These are phyloP conservation scores for Philhelius pedissequus DNA, from an alignment of 2,888 invertebrate species.

Conservation along the genomic window DNA sequence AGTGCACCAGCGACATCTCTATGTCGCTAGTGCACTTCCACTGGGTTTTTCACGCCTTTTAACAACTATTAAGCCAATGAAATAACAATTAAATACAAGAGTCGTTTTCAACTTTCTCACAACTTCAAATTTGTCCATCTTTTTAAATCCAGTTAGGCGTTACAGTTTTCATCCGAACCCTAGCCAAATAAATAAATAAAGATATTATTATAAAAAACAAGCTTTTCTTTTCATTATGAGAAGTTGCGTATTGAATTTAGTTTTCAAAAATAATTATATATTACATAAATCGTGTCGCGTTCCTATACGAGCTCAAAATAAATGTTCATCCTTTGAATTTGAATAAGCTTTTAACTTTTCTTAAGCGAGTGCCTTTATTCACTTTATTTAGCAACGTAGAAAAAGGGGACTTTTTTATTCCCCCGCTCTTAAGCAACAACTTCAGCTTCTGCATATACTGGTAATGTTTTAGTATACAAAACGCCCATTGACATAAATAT, in stretches of 20 bases:
- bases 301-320: background rate
- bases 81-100: too few relatives aligned
- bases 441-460: slow-evolving; percentile 1
- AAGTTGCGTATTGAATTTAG: background rate
- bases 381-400: background rate
- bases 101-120: background rate
- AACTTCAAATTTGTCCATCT: background rate
- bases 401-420: background rate
- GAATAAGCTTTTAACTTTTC: slow-evolving; percentile 23
- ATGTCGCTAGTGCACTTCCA: too few relatives aligned
- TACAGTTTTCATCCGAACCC: background rate
- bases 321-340: slow-evolving; percentile 22
- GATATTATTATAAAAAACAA: background rate
- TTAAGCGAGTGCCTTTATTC: slow-evolving; percentile 4
- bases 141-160: background rate
- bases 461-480: background rate
- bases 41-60: too few relatives aligned
- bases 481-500: slow-evolving; percentile 41
- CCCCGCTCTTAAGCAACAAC: background rate
- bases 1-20: too few relatives aligned
- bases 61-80: too few relatives aligned
- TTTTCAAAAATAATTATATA: slow-evolving; percentile 17
- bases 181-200: background rate
- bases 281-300: slow-evolving; percentile 8
- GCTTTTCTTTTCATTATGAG: background rate